These are phyloP conservation scores for Amyelois transitella DNA, from an alignment of 1,140 invertebrate genomes.

Conservation along the genomic window DNA sequence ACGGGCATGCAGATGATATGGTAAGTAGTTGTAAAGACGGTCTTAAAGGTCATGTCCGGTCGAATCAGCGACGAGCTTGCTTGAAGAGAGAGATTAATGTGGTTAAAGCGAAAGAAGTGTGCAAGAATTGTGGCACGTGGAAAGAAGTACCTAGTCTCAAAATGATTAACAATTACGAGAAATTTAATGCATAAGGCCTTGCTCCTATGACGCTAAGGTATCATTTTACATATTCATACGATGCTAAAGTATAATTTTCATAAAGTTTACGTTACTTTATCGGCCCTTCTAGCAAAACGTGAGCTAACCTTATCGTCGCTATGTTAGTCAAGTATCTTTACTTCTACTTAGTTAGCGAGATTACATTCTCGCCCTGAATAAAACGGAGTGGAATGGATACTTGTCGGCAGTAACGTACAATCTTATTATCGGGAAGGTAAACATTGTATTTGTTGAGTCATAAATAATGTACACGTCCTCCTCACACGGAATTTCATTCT, in stretches of 20 bases:
- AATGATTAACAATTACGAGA: too few relatives aligned
- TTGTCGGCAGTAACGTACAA: neutral
- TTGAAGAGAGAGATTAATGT: too few relatives aligned
- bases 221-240: neutral
- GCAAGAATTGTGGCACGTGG: too few relatives aligned
- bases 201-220: too few relatives aligned
- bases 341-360: too few relatives aligned
- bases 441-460: conserved; percentile 11
- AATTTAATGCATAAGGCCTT: too few relatives aligned
- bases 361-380: neutral
- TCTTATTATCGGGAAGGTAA: conserved; percentile 10
- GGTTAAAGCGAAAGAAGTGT: too few relatives aligned
- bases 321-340: neutral
- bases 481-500: conserved; percentile 9
- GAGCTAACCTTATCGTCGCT: neutral
- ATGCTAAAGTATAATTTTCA: neutral
- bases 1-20: too few relatives aligned
- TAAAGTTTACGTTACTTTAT: neutral
- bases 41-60: too few relatives aligned
- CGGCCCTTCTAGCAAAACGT: neutral
- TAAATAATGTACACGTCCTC: conserved; percentile 12
- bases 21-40: too few relatives aligned
- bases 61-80: too few relatives aligned
- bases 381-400: conserved; percentile 6
- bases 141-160: too few relatives aligned